Evolutionary conservation across 53 echinoderm and acorn worm species (phyloP), one percentile per base, ranked within the genome.

Genomic region (Astropecten irregularis): DNA sequence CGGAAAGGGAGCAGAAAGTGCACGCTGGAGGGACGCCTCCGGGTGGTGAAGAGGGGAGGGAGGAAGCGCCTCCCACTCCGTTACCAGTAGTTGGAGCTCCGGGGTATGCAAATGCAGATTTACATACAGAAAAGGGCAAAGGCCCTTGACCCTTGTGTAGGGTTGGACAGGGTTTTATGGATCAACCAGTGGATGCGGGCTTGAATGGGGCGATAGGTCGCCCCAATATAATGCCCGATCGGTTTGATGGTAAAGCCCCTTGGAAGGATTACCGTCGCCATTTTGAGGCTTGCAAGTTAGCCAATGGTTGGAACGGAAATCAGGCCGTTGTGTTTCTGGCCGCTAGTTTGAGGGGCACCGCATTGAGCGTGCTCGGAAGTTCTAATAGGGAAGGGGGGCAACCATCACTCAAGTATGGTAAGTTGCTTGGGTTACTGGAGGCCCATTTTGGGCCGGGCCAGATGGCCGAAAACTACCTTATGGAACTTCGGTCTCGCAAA

Each of bases 331-430:
- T 61, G 4, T 85, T 85, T 44, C 46, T 85, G 26, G 51, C 6
- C 10, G 76, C 76, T 14, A 76, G 86, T 30, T 53, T 86, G 3
- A 61, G 63, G n/a, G 77, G 76, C 8, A 23, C 64, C 3, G 76
- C 66, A 39, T 26, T 86, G 35, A 86, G 66, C 26, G 54, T 61
- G 20, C 38, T 86, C 0, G 76, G 74, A 3, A 33, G 63, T 34
- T 63, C 33, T 35, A 35, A 33, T 35, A 33, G 35, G 2, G 63
- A 35, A 33, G 26, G 63, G 15, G 34, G 8, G 34, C 63, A 63
- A 34, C n/a, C n/a, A n/a, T n/a, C n/a, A n/a, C 63, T 35, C 33
- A 33, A 63, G 35, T 63, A 63, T 35, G 3, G 16, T 0, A 35
- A 63, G 34, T 35, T 63, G 16, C 4, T 63, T 4, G 35, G 16